A percentile compares a stretch with the other conserved stretches of the same genome.
Conservation (phyloP, 2,888 invertebrate genomes). For the Athripsodes cinereus region DNA sequence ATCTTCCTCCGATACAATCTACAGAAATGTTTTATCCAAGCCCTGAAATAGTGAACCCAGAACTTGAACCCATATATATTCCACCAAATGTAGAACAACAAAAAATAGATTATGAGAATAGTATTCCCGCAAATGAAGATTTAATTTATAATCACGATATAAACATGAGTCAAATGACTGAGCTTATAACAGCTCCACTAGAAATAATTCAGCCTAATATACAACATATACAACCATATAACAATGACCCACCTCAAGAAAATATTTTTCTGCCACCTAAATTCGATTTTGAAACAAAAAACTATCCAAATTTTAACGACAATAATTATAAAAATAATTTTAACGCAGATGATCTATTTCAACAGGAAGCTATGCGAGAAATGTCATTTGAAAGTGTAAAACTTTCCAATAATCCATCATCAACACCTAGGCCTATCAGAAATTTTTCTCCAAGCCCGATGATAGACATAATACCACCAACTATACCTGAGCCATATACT, state of each 20-base stretch:
- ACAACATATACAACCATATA: background rate
- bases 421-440: background rate
- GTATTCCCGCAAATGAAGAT: no score
- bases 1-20: background rate
- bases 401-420: background rate
- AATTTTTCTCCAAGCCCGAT: background rate
- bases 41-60: background rate
- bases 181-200: no score
- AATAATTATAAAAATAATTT: background rate
- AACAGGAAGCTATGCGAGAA: background rate
- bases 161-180: no score
- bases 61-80: background rate
- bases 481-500: background rate
- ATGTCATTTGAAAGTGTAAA: background rate
- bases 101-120: background rate
- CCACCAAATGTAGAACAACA: background rate
- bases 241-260: background rate
- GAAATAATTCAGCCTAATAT: background rate
- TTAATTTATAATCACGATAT: no score
- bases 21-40: background rate
- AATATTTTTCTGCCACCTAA: background rate
- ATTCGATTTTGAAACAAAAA: background rate
- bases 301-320: background rate
- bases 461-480: background rate
- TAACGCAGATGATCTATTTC: background rate